These are phyloP conservation scores for Gallinago nigripennis DNA, from an alignment of 2,797 vertebrate species.

Conservation along the genomic window DNA sequence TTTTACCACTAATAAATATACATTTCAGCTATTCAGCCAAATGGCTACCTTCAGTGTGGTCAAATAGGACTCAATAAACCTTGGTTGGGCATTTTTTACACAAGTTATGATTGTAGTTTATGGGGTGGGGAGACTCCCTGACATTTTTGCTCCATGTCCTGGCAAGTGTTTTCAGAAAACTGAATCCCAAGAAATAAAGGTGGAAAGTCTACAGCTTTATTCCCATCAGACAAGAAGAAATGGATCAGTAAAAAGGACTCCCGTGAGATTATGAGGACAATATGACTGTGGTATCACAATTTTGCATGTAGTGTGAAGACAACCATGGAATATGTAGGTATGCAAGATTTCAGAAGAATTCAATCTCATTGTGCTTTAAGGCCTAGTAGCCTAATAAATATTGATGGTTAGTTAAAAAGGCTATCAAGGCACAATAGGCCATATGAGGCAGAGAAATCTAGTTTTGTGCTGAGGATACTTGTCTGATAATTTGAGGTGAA, in stretches of 20 bases:
- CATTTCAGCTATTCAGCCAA: background rate
- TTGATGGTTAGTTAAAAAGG: background rate
- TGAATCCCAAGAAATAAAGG: background rate
- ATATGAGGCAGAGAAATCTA: background rate
- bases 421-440: background rate
- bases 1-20: background rate
- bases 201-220: background rate
- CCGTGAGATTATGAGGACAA: no score
- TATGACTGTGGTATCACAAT: background rate
- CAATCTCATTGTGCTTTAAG: background rate
- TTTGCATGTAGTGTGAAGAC: background rate
- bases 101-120: background rate
- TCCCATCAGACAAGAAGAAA: background rate
- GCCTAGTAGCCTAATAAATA: background rate
- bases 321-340: background rate
- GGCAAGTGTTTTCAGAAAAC: background rate
- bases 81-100: background rate
- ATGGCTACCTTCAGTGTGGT: background rate
- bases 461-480: background rate
- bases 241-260: background rate
- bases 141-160: background rate
- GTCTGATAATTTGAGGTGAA: background rate
- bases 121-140: background rate
- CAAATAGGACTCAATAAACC: background rate
- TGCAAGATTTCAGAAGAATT: background rate